These are phyloP conservation scores for Cyrtodaria siliqua DNA, from an alignment of 2,888 invertebrate species.

Conservation along the genomic window DNA sequence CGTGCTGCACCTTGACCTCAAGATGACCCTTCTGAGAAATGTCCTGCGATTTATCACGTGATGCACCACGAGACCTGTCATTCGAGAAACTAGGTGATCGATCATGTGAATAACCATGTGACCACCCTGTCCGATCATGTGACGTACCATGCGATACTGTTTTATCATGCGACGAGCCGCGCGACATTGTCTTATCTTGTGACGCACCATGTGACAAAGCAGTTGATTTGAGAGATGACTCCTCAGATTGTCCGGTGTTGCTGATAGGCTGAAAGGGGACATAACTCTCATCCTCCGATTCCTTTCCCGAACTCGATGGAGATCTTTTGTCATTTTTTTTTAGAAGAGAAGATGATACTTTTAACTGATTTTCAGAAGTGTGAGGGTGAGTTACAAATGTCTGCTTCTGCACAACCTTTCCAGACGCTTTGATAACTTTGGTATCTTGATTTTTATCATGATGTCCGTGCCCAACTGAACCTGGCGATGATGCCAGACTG, in stretches of 20 bases:
- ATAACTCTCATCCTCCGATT: slow-evolving; percentile 73
- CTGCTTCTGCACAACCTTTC: slow-evolving; percentile 63
- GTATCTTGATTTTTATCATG: slow-evolving; percentile 52
- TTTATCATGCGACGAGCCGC: background rate
- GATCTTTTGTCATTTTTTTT: slow-evolving; percentile 51
- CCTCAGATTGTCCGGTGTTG: too few species aligned
- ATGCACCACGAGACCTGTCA: slow-evolving; percentile 6
- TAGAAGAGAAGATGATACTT: slow-evolving; percentile 26
- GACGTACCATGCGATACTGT: slow-evolving; percentile 6
- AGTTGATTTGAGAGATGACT: too few species aligned
- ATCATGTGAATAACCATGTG: too few species aligned
- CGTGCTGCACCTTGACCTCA: slow-evolving; percentile 48
- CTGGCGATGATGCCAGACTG: slow-evolving; percentile 67
- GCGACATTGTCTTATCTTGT: too few species aligned
- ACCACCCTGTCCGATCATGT: background rate
- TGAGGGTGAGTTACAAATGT: slow-evolving; percentile 38
- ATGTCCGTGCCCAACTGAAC: slow-evolving; percentile 45
- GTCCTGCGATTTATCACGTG: slow-evolving; percentile 17
- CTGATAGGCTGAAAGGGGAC: slow-evolving; percentile 64
- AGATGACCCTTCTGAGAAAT: slow-evolving; percentile 19
- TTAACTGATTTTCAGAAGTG: slow-evolving; percentile 44
- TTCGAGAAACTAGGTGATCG: too few species aligned
- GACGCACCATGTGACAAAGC: too few species aligned
- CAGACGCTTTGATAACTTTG: slow-evolving; percentile 67
- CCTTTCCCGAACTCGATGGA: slow-evolving; percentile 68